phyloP scores from a whole-genome alignment of 2,113 vertebrate species.

The Pteropus alecto region DNA sequence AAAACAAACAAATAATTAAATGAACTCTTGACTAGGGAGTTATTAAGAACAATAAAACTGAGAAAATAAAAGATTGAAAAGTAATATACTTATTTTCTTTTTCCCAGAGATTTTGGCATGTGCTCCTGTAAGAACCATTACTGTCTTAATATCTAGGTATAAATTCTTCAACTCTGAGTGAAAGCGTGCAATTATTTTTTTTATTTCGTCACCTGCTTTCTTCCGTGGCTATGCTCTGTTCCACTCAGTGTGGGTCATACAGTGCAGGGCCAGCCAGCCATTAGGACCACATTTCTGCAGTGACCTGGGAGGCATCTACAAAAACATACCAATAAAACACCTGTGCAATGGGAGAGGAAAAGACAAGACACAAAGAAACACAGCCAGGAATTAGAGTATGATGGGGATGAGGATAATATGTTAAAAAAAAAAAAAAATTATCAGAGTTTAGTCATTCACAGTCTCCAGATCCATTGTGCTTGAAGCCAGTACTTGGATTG shows the following conservation, averaged over 20 bases:
- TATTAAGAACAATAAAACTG: neutral
- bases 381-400: neutral
- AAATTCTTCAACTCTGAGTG: neutral
- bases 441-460: neutral
- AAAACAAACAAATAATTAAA: neutral
- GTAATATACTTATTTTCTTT: neutral
- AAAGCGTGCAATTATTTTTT: neutral
- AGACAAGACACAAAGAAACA: neutral
- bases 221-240: neutral
- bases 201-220: neutral
- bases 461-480: neutral
- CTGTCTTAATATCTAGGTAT: neutral
- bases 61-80: neutral
- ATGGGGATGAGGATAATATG: rapidly evolving
- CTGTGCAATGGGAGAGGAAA: neutral
- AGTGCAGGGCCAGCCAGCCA: neutral
- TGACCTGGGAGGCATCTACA: neutral
- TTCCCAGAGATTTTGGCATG: neutral
- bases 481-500: neutral
- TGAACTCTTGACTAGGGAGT: neutral
- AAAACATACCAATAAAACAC: neutral
- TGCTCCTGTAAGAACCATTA: neutral
- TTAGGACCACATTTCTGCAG: neutral
- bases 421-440: neutral
- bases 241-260: rapidly evolving